Base-by-base conservation (phyloP, 2,888 invertebrate genomes). In the Acleris emargana region DNA sequence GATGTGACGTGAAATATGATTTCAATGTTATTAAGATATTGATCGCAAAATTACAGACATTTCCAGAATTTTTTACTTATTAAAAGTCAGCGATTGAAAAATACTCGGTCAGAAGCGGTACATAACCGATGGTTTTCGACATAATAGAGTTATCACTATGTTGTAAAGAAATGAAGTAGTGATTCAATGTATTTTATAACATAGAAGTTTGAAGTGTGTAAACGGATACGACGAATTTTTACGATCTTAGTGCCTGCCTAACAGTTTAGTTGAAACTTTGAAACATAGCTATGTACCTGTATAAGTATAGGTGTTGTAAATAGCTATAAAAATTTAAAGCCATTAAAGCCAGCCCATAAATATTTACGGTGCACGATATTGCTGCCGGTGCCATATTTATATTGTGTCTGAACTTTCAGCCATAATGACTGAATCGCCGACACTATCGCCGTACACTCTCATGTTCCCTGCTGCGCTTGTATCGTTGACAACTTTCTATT, bases 231-330 rank as follows among this genome's bases (percentile, higher is more conserved):
- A 38, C 38, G 38, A 38, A 4, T 38, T 38, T 38, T 38, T 38
- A 38, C 38, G 38, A 13, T 38, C 38, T 38, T 38, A 13, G 38
- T 38, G 11, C 32, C 13, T 38, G 11, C 32, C 13, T 38, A 38
- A 38, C 13, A 38, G 38, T 38, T 38, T 13, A 38, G 38, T 38
- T 13, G 32, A 32, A 38, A 38, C 38, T 38, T 38, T 13, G 38
- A 38, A 38, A 38, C 81, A 75, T 69, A 73, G 68, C 72, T 80
- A 75, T 82, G 78, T 83, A n/a, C n/a, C n/a, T n/a, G n/a, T n/a
- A n/a, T n/a, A 75, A 75, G 72, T 73, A 69, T 79, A 72, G 83
- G 81, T 85, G 83, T 85, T 79, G 83, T 81, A 80, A 81, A 79
- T 69, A 68, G 75, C 76, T 76, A 76, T 82, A 81, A 80, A 57